Evolutionary conservation across 2,113 vertebrate species (phyloP).

Genomic region (Leptobrachium leishanense): DNA sequence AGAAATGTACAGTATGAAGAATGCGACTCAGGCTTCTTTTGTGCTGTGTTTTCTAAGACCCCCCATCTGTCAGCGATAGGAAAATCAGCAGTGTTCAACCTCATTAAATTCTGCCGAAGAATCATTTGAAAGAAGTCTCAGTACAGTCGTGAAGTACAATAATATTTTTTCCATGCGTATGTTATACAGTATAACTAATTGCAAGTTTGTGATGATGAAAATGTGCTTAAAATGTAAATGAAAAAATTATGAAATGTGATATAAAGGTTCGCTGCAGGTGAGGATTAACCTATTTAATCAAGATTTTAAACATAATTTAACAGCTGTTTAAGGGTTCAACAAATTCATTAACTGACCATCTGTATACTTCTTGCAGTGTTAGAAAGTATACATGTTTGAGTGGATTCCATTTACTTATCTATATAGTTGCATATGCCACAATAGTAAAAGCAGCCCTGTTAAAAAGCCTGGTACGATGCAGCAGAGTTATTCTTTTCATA

Average conservation of each 20-base stretch:
- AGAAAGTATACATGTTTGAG: no score
- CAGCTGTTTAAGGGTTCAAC: no score
- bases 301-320: no score
- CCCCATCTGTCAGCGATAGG: not conserved
- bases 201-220: not conserved
- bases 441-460: no score
- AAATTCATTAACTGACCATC: no score
- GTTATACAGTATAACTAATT: slow-evolving; percentile 23
- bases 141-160: not conserved
- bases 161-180: slow-evolving; percentile 18
- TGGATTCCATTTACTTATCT: no score
- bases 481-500: no score
- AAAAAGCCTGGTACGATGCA: no score
- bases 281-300: no score
- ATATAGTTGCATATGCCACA: no score
- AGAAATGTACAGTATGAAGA: not conserved
- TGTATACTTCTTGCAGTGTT: no score
- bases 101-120: slow-evolving; percentile 14
- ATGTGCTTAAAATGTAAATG: slow-evolving; percentile 30
- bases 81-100: not conserved
- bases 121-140: not conserved
- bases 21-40: not conserved
- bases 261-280: no score
- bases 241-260: not conserved
- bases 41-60: slow-evolving; percentile 10